These are phyloP conservation scores for Himalopsyche japonica DNA, from an alignment of 2,888 invertebrate species.

Conservation along the genomic window DNA sequence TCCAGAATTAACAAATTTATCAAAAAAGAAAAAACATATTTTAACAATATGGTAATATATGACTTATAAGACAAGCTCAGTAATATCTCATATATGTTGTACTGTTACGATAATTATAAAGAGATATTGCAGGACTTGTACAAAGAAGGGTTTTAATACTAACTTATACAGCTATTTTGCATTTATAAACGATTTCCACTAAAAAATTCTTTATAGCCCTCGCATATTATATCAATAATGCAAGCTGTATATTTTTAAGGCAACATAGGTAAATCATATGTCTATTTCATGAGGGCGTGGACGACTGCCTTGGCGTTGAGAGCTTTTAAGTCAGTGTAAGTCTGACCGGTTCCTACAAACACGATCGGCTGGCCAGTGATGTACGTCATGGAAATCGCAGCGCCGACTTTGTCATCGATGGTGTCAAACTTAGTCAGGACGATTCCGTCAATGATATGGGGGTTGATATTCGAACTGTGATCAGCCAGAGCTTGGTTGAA, in stretches of 20 bases:
- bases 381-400: constrained; percentile 99
- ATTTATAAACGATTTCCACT: neutral
- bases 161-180: neutral
- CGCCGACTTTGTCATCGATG: constrained; percentile 99
- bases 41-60: neutral
- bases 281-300: constrained; percentile 88
- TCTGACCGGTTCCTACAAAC: constrained; percentile 98
- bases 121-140: too few relatives aligned
- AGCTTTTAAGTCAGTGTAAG: constrained; percentile 96
- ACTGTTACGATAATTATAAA: too few relatives aligned
- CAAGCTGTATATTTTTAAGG: constrained; percentile 20
- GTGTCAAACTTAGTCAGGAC: constrained; percentile 99
- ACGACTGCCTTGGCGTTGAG: constrained; percentile 96
- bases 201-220: neutral
- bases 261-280: constrained; percentile 41
- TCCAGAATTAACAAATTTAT: neutral
- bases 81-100: too few relatives aligned
- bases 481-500: constrained; percentile 98
- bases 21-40: neutral
- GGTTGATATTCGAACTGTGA: constrained; percentile 74
- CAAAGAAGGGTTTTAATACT: neutral
- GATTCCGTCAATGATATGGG: constrained; percentile 97
- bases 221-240: neutral
- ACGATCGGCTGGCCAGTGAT: constrained; percentile 99
- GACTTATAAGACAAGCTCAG: too few relatives aligned